phyloP scores from a whole-genome alignment of 2,113 vertebrate genomes.

The Otis tarda region DNA sequence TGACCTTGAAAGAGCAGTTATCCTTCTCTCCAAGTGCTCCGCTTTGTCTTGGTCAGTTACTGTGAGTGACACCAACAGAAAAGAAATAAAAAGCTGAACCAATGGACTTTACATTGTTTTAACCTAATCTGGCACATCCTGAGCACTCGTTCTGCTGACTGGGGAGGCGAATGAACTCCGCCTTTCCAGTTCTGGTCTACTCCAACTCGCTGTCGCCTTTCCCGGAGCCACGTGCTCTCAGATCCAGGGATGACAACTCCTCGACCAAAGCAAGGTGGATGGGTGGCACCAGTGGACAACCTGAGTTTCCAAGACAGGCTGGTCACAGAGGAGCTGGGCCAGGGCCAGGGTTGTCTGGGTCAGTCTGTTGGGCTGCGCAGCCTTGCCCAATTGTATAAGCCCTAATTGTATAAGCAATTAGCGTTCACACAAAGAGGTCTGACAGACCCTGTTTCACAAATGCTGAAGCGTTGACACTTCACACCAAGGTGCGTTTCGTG shows the following conservation, averaged over 20 bases:
- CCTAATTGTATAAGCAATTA: background rate
- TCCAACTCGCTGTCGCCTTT: background rate
- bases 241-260: background rate
- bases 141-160: background rate
- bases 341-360: background rate
- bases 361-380: background rate
- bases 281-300: background rate
- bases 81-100: background rate
- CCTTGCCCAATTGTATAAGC: too few species aligned
- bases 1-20: background rate
- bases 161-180: background rate
- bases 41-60: background rate
- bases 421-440: fast-evolving
- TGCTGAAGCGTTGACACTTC: background rate
- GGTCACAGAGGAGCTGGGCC: background rate
- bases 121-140: background rate
- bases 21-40: background rate
- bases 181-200: background rate
- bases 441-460: background rate
- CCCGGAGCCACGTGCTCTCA: background rate
- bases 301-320: background rate
- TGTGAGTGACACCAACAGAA: background rate
- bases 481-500: background rate
- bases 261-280: background rate
- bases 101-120: background rate